Base-by-base conservation (phyloP, 37 sponge, comb jelly and placozoan species). In the Diacarnus erythraeanus region DNA sequence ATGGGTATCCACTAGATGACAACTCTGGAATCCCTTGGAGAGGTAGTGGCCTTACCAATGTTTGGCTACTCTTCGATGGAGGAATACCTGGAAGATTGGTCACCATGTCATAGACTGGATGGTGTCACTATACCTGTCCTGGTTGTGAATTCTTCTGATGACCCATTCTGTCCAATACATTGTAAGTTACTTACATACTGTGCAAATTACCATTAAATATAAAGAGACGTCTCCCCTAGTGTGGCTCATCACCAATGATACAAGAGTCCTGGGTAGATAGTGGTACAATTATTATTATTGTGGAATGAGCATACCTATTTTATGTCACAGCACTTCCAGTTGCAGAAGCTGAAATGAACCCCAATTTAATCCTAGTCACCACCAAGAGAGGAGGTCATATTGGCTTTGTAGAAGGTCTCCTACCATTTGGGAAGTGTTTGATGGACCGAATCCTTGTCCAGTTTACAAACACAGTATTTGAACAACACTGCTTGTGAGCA, bases 341-440 rank as follows among this genome's bases (percentile, higher is more conserved):
- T 37, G 77, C 74, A 25, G 63, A 43, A 33, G 71, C 79, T 3
- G 22, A 23, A 35, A 67, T 15, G 21, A 90, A 90, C 59, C 70
- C 70, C 6, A 75, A 80, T 41, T 42, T 90, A 4, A 61, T 72
- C n/a, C 66, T 90, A 37, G 81, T 77, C 29, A 85, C 71, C 65
- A 90, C 90, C 41, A 76, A 58, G 39, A 59, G 72, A 69, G 90
- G 90, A 3, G 90, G 90, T 27, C 90, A 90, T 71, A 86, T 86
- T 77, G 91, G 89, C 26, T 91, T 91, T 72, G 59, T 91, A 60
- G 78, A 91, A 58, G 89, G 91, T 3, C 59, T 86, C 12, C 58
- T 77, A 25, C 91, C 91, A 34, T 82, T 83, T 40, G 43, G 69
- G 41, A 90, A 84, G 72, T 80, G 38, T 35, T 54, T 59, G 64